Percentiles rank a stretch among this genome's conserved stretches.
Evolutionary conservation across 2,888 invertebrate species (phyloP).

Genomic region (Tenthredo distinguenda): DNA sequence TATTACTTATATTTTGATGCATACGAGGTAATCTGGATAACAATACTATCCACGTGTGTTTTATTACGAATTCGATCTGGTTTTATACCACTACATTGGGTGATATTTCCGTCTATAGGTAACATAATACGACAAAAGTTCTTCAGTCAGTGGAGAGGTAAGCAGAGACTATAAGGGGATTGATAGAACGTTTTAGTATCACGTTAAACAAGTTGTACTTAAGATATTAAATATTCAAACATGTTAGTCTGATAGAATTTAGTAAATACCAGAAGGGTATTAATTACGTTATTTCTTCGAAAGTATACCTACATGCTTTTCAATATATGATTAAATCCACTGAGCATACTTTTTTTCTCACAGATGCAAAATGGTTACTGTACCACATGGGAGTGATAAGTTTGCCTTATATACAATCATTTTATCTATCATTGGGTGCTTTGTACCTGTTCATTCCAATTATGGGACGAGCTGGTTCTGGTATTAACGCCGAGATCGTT

Average conservation of each 20-base stretch:
- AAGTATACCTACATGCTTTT: slow-evolving; percentile 48
- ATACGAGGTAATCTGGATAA: slow-evolving; percentile 81
- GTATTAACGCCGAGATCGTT: slow-evolving; percentile 86
- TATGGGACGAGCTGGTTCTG: slow-evolving; percentile 88
- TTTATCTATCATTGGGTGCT: slow-evolving; percentile 86
- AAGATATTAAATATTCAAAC: no score
- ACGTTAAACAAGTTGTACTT: slow-evolving; percentile 6
- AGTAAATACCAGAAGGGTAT: neutral
- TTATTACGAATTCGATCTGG: slow-evolving; percentile 84
- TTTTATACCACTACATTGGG: slow-evolving; percentile 84
- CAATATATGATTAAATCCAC: neutral
- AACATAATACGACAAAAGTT: slow-evolving; percentile 80
- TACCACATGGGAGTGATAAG: slow-evolving; percentile 80
- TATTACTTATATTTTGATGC: slow-evolving; percentile 82
- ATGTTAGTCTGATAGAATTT: neutral
- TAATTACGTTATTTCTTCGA: neutral
- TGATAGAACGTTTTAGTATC: neutral
- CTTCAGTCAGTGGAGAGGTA: slow-evolving; percentile 80
- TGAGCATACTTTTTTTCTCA: slow-evolving; percentile 59
- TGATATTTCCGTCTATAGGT: slow-evolving; percentile 81
- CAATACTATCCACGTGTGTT: slow-evolving; percentile 80
- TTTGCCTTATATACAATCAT: slow-evolving; percentile 84
- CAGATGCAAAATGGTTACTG: slow-evolving; percentile 81
- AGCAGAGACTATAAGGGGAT: slow-evolving; percentile 50
- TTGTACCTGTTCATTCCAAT: slow-evolving; percentile 89